Evolutionary conservation across 2,888 invertebrate genomes (phyloP).

Genomic region (Electrophaes corylata): DNA sequence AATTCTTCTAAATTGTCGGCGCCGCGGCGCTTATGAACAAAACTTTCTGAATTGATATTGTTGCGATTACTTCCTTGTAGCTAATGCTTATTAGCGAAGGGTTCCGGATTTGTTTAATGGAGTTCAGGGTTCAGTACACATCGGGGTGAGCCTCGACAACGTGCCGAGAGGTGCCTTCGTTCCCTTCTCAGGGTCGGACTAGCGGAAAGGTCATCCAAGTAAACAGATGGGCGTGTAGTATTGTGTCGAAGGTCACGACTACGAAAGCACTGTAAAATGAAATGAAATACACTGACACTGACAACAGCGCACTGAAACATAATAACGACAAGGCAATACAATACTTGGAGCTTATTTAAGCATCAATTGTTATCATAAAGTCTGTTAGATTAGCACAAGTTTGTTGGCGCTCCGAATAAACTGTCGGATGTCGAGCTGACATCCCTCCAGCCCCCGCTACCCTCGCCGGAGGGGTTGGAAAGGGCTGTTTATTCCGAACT

Average conservation of each 20-base stretch:
- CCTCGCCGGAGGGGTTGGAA: constrained; percentile 4
- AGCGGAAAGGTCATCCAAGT: not conserved
- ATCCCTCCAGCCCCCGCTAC: not conserved
- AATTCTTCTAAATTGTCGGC: constrained; percentile 40
- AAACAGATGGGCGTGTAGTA: not conserved
- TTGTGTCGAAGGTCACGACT: not conserved
- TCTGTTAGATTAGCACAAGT: constrained; percentile 30
- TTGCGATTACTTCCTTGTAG: constrained; percentile 35
- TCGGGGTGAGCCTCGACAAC: not conserved
- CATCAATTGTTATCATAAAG: constrained; percentile 34
- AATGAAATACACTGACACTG: not conserved
- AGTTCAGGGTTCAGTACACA: constrained; percentile 22
- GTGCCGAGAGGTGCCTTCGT: not conserved
- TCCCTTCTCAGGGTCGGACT: not conserved
- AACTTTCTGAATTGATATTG: constrained; percentile 41
- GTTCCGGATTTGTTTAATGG: constrained; percentile 20
- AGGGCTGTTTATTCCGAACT: constrained; percentile 28
- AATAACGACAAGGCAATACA: constrained; percentile 14
- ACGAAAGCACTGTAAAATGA: not conserved
- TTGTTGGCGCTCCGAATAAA: constrained; percentile 25
- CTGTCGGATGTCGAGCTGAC: constrained; percentile 24
- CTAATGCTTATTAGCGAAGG: constrained; percentile 29
- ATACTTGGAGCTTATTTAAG: constrained; percentile 13
- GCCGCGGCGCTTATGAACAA: constrained; percentile 39
- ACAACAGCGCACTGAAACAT: not conserved